Evolutionary conservation across 2,797 vertebrate species (phyloP).

Genomic region (Caiman crocodilus): DNA sequence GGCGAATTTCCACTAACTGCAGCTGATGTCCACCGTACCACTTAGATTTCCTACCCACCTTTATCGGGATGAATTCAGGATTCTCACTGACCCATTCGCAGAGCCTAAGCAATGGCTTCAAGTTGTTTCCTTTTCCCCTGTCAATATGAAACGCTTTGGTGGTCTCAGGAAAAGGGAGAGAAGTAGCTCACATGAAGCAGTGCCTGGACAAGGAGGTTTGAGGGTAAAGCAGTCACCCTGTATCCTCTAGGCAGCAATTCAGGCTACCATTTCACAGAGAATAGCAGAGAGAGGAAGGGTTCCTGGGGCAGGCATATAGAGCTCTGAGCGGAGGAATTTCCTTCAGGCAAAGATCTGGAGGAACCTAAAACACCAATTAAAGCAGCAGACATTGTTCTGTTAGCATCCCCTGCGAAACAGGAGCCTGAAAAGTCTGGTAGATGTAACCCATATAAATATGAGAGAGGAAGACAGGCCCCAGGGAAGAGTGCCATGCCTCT

Average conservation of each 20-base stretch:
- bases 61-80: neutral
- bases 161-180: neutral
- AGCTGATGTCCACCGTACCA: neutral
- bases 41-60: neutral
- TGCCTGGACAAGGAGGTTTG: neutral
- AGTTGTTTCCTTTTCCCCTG: neutral
- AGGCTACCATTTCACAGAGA: neutral
- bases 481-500: neutral
- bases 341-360: neutral
- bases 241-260: neutral
- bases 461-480: neutral
- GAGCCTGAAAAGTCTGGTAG: neutral
- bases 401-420: neutral
- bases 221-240: neutral
- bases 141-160: neutral
- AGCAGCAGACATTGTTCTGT: fast-evolving
- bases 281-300: neutral
- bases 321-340: neutral
- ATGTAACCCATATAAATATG: neutral
- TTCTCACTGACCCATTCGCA: neutral
- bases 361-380: neutral
- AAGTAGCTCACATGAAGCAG: neutral
- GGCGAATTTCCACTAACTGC: neutral
- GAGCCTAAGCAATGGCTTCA: neutral
- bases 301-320: neutral